Percentiles rank a stretch among this genome's conserved stretches.
Evolutionary conservation across 2,113 vertebrate genomes (phyloP).

Genomic region (Hiodon alosoides): DNA sequence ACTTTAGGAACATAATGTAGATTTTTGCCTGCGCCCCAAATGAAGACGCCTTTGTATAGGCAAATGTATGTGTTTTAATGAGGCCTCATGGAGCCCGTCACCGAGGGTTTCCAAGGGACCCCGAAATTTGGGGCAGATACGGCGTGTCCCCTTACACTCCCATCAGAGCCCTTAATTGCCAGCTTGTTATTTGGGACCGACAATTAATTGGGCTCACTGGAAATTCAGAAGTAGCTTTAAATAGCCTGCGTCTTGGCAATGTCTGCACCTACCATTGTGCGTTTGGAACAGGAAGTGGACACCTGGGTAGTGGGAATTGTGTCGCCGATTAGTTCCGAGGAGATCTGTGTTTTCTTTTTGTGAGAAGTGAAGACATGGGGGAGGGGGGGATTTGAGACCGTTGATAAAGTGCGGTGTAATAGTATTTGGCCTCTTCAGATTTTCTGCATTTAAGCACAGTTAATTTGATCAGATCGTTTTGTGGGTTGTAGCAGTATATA

Average conservation of each 20-base stretch:
- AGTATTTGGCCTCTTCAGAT: too few relatives aligned
- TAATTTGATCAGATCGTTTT: too few relatives aligned
- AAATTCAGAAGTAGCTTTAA: slow-evolving; percentile 16
- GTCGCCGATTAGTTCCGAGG: not conserved
- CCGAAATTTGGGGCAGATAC: not conserved
- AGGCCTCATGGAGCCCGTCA: slow-evolving; percentile 31
- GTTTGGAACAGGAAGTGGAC: not conserved
- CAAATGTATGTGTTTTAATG: slow-evolving; percentile 31
- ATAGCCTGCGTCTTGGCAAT: slow-evolving; percentile 1
- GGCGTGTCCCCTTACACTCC: not conserved
- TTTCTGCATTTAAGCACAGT: too few relatives aligned
- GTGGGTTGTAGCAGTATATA: too few relatives aligned
- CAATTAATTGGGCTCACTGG: slow-evolving; percentile 23
- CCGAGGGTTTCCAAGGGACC: not conserved
- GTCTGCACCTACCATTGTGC: not conserved
- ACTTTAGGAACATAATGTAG: too few relatives aligned
- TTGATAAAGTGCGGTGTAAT: too few relatives aligned
- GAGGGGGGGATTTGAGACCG: too few relatives aligned
- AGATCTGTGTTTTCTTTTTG: not conserved
- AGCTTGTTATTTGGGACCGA: slow-evolving; percentile 16
- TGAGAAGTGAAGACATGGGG: not conserved
- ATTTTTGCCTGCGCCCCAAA: too few relatives aligned
- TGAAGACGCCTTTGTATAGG: not conserved
- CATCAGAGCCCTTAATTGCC: slow-evolving; percentile 13
- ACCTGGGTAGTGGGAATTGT: not conserved